Percentiles rank a stretch among this genome's conserved stretches.
phyloP scores from a whole-genome alignment of 2,888 invertebrate species.

The Hydriomena furcata region DNA sequence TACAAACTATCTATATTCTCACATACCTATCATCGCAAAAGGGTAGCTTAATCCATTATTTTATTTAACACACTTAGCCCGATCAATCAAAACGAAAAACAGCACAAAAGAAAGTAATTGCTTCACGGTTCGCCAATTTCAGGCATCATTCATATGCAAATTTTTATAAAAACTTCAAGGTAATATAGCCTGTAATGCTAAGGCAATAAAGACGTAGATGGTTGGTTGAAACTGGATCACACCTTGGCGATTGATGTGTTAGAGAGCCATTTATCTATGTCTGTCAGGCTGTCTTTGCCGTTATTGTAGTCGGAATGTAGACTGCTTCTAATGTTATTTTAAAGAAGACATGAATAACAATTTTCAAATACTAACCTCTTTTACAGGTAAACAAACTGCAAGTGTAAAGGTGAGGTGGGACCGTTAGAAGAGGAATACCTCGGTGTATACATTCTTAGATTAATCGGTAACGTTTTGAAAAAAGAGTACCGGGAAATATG shows the following conservation, averaged over 20 bases:
- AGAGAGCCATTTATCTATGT: conserved; percentile 23
- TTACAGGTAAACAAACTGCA: too few relatives aligned
- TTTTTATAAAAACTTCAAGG: conserved; percentile 3
- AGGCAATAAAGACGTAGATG: background rate
- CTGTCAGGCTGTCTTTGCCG: conserved; percentile 23
- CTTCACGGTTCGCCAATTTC: conserved; percentile 24
- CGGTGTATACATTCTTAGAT: too few relatives aligned
- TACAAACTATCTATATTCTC: conserved; percentile 10
- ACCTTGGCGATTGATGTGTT: conserved; percentile 28
- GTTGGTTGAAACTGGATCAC: conserved; percentile 22
- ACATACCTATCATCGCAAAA: conserved; percentile 6
- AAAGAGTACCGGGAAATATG: too few relatives aligned
- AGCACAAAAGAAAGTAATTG: conserved; percentile 30
- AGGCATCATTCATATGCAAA: conserved; percentile 25
- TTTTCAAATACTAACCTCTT: too few relatives aligned
- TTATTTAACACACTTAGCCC: conserved; percentile 27
- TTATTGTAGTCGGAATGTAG: conserved; percentile 22
- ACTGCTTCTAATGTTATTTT: conserved; percentile 11
- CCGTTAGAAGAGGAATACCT: too few relatives aligned
- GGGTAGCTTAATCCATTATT: conserved; percentile 25
- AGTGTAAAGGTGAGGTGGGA: too few relatives aligned
- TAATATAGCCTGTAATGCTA: conserved; percentile 1
- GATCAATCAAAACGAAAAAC: conserved; percentile 27
- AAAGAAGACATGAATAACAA: background rate
- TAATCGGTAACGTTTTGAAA: too few relatives aligned